phyloP scores from a whole-genome alignment of 2,113 vertebrate species.

The Amblyornis subalaris region DNA sequence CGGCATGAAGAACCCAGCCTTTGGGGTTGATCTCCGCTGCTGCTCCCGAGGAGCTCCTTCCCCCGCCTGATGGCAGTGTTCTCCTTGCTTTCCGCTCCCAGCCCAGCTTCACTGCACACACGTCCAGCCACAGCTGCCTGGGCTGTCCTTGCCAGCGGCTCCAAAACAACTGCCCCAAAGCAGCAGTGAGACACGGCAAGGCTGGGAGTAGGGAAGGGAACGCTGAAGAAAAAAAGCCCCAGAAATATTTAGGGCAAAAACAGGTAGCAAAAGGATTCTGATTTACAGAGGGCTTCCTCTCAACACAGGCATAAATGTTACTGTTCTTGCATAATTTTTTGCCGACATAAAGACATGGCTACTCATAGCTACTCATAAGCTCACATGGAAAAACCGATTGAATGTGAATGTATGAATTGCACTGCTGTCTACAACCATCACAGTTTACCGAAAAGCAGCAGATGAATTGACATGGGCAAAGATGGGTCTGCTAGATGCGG shows the following conservation, averaged over 20 bases:
- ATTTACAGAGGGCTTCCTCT: background rate
- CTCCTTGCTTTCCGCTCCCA: background rate
- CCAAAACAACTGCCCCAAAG: background rate
- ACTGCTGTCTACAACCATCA: background rate
- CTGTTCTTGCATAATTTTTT: background rate
- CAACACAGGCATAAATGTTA: background rate
- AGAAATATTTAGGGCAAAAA: background rate
- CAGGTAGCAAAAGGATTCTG: background rate
- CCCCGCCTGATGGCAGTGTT: slow-evolving; percentile 52
- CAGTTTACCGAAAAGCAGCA: background rate
- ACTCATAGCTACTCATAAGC: background rate
- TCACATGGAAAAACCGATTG: background rate
- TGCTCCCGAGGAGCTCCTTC: background rate
- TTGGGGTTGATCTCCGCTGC: accelerated
- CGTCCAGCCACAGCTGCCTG: accelerated
- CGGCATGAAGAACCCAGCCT: accelerated
- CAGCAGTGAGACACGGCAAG: accelerated
- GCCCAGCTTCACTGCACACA: accelerated
- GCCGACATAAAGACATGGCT: background rate
- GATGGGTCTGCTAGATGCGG: background rate
- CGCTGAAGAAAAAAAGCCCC: background rate
- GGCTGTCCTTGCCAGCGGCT: background rate
- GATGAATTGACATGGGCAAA: background rate
- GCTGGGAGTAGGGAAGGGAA: background rate
- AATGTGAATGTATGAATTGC: background rate